Percentiles rank a stretch among this genome's conserved stretches.
These are phyloP conservation scores for Brachypodius melanocephalos DNA, from an alignment of 2,113 vertebrate genomes.

Conservation along the genomic window DNA sequence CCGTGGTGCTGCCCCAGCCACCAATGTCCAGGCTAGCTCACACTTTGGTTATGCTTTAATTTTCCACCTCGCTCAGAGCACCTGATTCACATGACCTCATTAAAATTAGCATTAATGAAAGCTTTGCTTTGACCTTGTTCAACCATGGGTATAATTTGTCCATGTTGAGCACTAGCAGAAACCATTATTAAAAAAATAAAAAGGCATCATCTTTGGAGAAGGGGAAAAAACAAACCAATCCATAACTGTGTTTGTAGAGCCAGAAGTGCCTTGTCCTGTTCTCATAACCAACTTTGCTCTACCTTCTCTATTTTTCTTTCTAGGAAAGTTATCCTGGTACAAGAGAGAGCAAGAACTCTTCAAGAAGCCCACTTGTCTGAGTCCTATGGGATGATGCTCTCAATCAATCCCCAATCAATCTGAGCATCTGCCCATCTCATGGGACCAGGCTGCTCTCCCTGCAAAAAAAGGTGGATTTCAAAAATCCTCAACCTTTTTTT, in stretches of 20 bases:
- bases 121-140: slow-evolving; percentile 1
- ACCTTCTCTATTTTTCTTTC: not conserved
- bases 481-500: not conserved
- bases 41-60: not conserved
- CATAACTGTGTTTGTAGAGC: not conserved
- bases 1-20: not conserved
- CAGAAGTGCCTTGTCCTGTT: not conserved
- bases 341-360: not conserved
- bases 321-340: not conserved
- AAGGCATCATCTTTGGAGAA: not conserved
- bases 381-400: accelerated
- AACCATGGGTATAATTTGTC: slow-evolving; percentile 13
- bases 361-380: accelerated
- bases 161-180: not conserved
- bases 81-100: slow-evolving; percentile 27
- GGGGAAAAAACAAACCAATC: not conserved
- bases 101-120: slow-evolving; percentile 30
- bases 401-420: not conserved
- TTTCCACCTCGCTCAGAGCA: not conserved
- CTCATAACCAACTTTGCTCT: not conserved
- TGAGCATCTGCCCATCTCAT: not conserved
- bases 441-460: not conserved
- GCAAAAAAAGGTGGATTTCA: not conserved
- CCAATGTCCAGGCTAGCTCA: not conserved
- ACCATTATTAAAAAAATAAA: slow-evolving; percentile 15